These are phyloP conservation scores for Nycteola revayana DNA, from an alignment of 2,888 invertebrate genomes.

Conservation along the genomic window DNA sequence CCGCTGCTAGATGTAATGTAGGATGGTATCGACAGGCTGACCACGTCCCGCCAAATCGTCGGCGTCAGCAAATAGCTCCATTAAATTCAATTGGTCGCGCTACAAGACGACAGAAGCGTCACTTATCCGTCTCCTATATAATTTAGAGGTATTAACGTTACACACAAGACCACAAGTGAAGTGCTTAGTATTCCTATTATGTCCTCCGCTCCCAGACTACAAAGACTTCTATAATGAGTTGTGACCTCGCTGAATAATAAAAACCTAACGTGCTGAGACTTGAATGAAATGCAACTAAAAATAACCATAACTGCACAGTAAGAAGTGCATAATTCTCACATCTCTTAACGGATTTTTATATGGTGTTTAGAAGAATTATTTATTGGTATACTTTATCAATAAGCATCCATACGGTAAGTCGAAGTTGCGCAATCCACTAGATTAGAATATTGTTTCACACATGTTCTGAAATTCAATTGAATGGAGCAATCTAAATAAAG, in stretches of 20 bases:
- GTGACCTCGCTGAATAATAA: constrained; percentile 18
- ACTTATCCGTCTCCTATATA: constrained; percentile 59
- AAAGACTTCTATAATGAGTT: constrained; percentile 24
- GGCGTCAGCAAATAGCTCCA: constrained; percentile 65
- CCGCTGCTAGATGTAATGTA: constrained; percentile 39
- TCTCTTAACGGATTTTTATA: too few species aligned
- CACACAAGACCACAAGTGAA: constrained; percentile 33
- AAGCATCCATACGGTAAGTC: too few species aligned
- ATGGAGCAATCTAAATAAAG: too few species aligned
- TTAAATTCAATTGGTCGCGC: constrained; percentile 68
- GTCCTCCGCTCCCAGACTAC: constrained; percentile 20
- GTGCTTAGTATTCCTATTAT: constrained; percentile 56
- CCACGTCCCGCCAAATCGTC: constrained; percentile 59
- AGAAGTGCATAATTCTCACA: too few species aligned
- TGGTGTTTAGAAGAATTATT: too few species aligned
- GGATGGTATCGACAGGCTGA: constrained; percentile 42
- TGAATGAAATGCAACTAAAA: constrained; percentile 15
- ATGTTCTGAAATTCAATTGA: too few species aligned
- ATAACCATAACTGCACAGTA: constrained; percentile 1
- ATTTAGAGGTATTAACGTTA: constrained; percentile 65
- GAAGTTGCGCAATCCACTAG: too few species aligned
- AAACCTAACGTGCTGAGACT: constrained; percentile 1
- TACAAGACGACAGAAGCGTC: constrained; percentile 62
- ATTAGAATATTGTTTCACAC: too few species aligned
- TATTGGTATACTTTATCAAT: too few species aligned